Evolutionary conservation across 2,797 vertebrate species (phyloP), one percentile per base, ranked within the genome.

Genomic region (Menidia menidia): DNA sequence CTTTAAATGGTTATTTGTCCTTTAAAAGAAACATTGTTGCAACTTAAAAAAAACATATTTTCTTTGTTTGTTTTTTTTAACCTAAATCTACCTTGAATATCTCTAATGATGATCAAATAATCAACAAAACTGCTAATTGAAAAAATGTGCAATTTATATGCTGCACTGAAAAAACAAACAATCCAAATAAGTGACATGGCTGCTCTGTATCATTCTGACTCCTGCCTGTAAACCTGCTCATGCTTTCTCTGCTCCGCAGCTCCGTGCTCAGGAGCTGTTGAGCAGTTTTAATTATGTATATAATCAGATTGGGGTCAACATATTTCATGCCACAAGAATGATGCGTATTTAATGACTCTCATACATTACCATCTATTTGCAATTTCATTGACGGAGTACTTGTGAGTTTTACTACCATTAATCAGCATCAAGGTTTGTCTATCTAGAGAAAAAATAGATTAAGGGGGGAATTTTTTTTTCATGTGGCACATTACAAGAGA

Each of bases 261-360:
- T 44, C 87, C 62, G 80, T 85, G 89, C 89, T 90, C 88, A 89
- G 89, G 83, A 94, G 93, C 92, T 94, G 93, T 92, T 94, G 92
- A 94, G 75, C 89, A 83, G 81, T 94, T 95, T 94, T 95, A 95
- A 95, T 95, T 95, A 94, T 91, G 94, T 93, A 94, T 94, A 93
- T 95, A 95, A 94, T 95, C 94, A 94, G 93, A 91, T 92, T 92
- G 91, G 93, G 94, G 94, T 95, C 95, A 95, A 94, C 95, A 95
- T 95, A 95, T 95, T 95, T 95, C 95, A 95, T 95, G 94, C 94
- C 94, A 94, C 93, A 93, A 95, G 94, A 95, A 94, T 94, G 94
- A 95, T 95, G 94, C 90, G 92, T 92, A 94, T 95, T 95, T 95
- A 95, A 95, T 95, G 94, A 93, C 93, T 93, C 93, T 92, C 94